phyloP scores from a whole-genome alignment of 2,888 invertebrate genomes.

The Coleophora flavipennella region DNA sequence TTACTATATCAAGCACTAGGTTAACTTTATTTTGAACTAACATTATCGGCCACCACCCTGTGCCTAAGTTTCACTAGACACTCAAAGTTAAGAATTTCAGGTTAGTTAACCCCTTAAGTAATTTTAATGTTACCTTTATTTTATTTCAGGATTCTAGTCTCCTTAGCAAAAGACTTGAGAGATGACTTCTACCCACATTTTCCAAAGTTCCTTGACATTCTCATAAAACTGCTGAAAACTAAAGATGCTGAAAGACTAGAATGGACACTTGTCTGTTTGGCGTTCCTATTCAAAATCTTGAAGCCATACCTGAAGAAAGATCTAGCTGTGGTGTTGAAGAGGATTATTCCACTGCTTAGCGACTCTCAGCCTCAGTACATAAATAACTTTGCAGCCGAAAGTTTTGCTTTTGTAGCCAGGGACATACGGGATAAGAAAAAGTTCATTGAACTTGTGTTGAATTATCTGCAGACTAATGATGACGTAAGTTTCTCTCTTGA shows the following conservation, averaged over 20 bases:
- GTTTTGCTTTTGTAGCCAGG: slow-evolving; percentile 94
- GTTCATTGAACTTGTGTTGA: slow-evolving; percentile 80
- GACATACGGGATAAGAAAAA: slow-evolving; percentile 86
- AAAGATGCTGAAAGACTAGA: slow-evolving; percentile 90
- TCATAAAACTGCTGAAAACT: slow-evolving; percentile 80
- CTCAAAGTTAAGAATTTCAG: no score
- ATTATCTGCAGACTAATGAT: slow-evolving; percentile 75
- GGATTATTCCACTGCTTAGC: slow-evolving; percentile 82
- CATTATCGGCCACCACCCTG: no score
- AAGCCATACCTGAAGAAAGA: slow-evolving; percentile 88
- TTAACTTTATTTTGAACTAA: no score
- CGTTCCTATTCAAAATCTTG: slow-evolving; percentile 91
- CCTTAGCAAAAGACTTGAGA: slow-evolving; percentile 88
- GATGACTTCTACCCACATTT: slow-evolving; percentile 93
- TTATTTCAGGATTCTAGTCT: slow-evolving; percentile 81
- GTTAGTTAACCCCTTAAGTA: no score
- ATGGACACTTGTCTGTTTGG: slow-evolving; percentile 87
- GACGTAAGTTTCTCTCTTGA: slow-evolving; percentile 71
- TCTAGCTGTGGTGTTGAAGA: slow-evolving; percentile 79
- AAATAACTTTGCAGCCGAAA: slow-evolving; percentile 94
- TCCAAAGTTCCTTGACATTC: slow-evolving; percentile 78
- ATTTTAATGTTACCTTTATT: slow-evolving; percentile 4
- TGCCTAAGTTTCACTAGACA: no score
- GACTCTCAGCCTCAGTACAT: slow-evolving; percentile 86
- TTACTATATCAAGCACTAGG: no score